Evolutionary conservation across 2,113 vertebrate genomes (phyloP).

Genomic region (Corythoichthys haematopterus): DNA sequence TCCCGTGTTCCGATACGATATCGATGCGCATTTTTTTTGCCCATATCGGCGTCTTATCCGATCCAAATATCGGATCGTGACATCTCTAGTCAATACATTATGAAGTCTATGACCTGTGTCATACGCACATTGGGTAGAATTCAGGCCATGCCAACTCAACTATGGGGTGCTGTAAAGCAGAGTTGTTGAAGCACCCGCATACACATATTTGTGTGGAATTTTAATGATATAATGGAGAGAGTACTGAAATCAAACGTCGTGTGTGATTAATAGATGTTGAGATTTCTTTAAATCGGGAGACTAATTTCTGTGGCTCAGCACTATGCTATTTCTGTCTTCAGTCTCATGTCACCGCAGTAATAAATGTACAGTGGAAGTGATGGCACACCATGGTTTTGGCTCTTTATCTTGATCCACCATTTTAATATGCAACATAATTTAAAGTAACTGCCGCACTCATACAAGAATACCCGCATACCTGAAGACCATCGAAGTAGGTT

Average conservation of each 20-base stretch:
- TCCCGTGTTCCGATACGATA: no score
- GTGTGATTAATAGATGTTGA: no score
- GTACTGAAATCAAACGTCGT: no score
- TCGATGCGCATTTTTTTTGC: no score
- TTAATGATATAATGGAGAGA: background rate
- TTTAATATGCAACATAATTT: conserved; percentile 44
- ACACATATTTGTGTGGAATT: conserved; percentile 7
- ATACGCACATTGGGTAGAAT: conserved; percentile 43
- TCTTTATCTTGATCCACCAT: conserved; percentile 16
- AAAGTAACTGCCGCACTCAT: conserved; percentile 23
- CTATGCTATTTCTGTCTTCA: conserved; percentile 38
- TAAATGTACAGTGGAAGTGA: conserved; percentile 22
- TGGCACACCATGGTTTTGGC: conserved; percentile 22
- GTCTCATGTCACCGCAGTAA: conserved; percentile 34
- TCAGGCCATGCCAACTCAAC: conserved; percentile 40
- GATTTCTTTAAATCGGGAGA: background rate
- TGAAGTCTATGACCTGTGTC: conserved; percentile 53
- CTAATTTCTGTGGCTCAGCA: conserved; percentile 8
- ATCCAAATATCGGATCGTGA: no score
- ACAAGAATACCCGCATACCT: conserved; percentile 48
- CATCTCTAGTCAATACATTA: no score
- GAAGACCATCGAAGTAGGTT: conserved; percentile 61
- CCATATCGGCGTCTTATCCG: no score
- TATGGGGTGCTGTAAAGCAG: conserved; percentile 36
- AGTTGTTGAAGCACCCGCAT: background rate